Conservation (phyloP, 2,888 invertebrate genomes). For the Neuroscelio doddi region DNA sequence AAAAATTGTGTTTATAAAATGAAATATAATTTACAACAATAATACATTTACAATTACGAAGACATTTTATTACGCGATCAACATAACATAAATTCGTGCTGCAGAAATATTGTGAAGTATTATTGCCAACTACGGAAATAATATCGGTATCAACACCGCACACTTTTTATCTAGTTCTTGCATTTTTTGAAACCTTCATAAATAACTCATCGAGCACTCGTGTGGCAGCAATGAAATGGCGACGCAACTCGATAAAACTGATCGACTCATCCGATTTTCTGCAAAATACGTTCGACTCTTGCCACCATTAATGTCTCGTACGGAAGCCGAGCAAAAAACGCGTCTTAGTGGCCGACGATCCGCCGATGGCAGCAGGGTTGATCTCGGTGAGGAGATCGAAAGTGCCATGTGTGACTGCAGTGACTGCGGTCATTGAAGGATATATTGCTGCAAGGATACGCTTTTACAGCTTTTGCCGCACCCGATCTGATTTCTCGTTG, state of each 20-base stretch:
- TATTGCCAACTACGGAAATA: too few relatives aligned
- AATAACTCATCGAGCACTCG: slow-evolving; percentile 37
- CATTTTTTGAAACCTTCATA: slow-evolving; percentile 21
- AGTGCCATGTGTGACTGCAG: slow-evolving; percentile 48
- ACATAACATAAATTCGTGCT: too few relatives aligned
- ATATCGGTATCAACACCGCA: too few relatives aligned
- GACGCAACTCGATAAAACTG: slow-evolving; percentile 26
- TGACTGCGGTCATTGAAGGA: slow-evolving; percentile 48
- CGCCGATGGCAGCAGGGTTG: too few relatives aligned
- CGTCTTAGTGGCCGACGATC: slow-evolving; percentile 38
- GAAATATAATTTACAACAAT: too few relatives aligned
- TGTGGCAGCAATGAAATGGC: slow-evolving; percentile 18
- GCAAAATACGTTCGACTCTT: slow-evolving; percentile 44
- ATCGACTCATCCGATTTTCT: slow-evolving; percentile 42
- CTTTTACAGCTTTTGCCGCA: slow-evolving; percentile 43
- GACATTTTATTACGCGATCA: too few relatives aligned
- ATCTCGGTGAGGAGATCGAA: slow-evolving; percentile 41
- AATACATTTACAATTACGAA: too few relatives aligned
- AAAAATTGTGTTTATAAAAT: too few relatives aligned
- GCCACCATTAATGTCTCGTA: slow-evolving; percentile 49
- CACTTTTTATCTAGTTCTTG: too few relatives aligned
- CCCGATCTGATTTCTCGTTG: too few relatives aligned
- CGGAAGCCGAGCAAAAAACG: slow-evolving; percentile 37
- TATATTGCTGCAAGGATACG: slow-evolving; percentile 49
- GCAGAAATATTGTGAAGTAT: too few relatives aligned